Conservation (phyloP, 2,888 invertebrate species). For the Stramonita haemastoma region DNA sequence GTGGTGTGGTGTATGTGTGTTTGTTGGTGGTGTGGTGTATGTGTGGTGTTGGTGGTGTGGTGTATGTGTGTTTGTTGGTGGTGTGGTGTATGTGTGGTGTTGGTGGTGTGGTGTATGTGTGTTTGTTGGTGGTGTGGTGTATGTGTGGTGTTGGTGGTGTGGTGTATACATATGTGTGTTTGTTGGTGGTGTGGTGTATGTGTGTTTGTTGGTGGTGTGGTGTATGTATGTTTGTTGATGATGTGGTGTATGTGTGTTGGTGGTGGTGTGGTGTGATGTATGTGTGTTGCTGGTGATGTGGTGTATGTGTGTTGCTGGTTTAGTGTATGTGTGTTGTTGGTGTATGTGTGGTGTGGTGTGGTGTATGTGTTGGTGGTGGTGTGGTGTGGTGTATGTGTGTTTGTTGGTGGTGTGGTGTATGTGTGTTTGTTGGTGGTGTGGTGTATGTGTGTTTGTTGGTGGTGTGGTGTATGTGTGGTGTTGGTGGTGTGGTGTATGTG, state of each 20-base stretch:
- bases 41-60: background rate
- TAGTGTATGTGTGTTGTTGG: no score
- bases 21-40: no score
- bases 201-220: no score
- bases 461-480: background rate
- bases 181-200: background rate
- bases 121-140: no score
- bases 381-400: background rate
- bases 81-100: slow-evolving; percentile 3
- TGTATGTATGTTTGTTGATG: background rate
- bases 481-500: background rate
- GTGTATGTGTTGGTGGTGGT: background rate
- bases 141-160: background rate
- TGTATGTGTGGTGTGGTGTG: background rate
- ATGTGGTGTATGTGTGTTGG: background rate
- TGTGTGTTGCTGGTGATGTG: background rate
- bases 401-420: no score
- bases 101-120: no score
- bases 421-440: no score
- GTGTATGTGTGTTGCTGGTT: background rate
- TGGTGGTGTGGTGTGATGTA: background rate
- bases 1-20: no score
- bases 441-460: background rate
- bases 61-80: no score
- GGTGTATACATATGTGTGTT: background rate